Evolutionary conservation across 2,888 invertebrate species (phyloP), one percentile per base, ranked within the genome.

Genomic region (Lycophotia porphyrea): DNA sequence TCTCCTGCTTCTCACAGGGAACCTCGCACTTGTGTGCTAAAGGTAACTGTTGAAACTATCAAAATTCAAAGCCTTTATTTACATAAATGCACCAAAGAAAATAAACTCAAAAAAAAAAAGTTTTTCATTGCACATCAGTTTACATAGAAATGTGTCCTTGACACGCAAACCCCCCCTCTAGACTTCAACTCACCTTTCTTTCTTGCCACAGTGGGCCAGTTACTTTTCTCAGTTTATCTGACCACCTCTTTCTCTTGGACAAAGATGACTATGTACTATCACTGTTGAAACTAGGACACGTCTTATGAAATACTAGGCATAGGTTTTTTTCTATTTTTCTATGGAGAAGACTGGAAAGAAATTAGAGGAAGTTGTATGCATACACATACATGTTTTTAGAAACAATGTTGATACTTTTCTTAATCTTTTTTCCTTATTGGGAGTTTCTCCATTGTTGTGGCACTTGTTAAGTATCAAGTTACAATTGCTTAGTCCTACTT

Each of bases 11-110:
- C 97, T 0, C 97, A 97, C 64, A 96, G 98, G 52, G 98, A 98
- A 90, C 98, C 98, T 5, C 97, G 98, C 47, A 97, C 98, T 61
- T 98, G 98, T 95, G 98, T 98, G 21, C 96, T 98, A 15, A 97
- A 98, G 88, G 98, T 96, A 92, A 82, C 76, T 65, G 67, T 61
- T 74, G 60, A 69, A 61, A 55, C 60, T 34, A 60, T 60, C 60
- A 60, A 34, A 21, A 21, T 34, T 60, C 11, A 34, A 60, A 60
- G 58, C 60, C 60, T 60, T 27, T 9, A 60, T 34, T 34, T 60
- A 60, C 34, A 11, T 34, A 21, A 34, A 60, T 21, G 60, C 60
- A 60, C 60, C 2, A 44, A 44, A 8, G 9, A n/a, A n/a, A 15
- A 15, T 27, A 27, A 55, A 18, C n/a, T 31, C 27, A 18, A 27